These are phyloP conservation scores for Saccopteryx bilineata DNA, from an alignment of 2,113 vertebrate genomes.

Conservation along the genomic window DNA sequence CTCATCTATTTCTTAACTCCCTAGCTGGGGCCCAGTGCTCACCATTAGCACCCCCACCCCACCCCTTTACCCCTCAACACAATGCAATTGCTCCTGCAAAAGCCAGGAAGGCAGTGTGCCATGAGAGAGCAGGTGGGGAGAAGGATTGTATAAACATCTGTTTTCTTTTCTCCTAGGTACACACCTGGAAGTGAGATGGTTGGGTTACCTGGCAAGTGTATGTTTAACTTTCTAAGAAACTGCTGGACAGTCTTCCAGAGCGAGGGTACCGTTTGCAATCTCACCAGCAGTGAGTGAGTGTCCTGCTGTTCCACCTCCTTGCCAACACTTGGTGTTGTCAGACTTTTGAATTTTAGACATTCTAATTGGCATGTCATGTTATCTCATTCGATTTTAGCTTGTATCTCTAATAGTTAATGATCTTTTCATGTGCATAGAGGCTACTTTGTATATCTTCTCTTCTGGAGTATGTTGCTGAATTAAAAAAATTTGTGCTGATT, in stretches of 20 bases:
- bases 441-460: not conserved
- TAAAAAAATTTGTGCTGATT: slow-evolving; percentile 12
- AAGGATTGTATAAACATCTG: slow-evolving; percentile 51
- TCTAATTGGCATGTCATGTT: not conserved
- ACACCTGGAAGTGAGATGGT: not conserved
- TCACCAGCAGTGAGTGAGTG: too few species aligned
- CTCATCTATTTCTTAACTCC: slow-evolving; percentile 77
- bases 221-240: slow-evolving; percentile 15
- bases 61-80: not conserved
- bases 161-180: not conserved
- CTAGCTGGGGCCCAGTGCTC: slow-evolving; percentile 66
- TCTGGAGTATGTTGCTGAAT: not conserved
- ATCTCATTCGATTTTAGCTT: not conserved
- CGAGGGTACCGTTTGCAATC: not conserved
- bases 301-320: not conserved
- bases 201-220: not conserved
- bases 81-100: slow-evolving; percentile 78
- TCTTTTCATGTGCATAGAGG: not conserved
- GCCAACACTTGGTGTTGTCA: not conserved
- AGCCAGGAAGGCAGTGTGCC: slow-evolving; percentile 67
- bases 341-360: slow-evolving; percentile 19
- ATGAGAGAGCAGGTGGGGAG: slow-evolving; percentile 55
- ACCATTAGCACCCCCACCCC: too few species aligned
- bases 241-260: not conserved
- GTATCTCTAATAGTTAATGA: not conserved